Base-by-base conservation (phyloP, 2,888 invertebrate genomes). In the Cyrtodaria siliqua region DNA sequence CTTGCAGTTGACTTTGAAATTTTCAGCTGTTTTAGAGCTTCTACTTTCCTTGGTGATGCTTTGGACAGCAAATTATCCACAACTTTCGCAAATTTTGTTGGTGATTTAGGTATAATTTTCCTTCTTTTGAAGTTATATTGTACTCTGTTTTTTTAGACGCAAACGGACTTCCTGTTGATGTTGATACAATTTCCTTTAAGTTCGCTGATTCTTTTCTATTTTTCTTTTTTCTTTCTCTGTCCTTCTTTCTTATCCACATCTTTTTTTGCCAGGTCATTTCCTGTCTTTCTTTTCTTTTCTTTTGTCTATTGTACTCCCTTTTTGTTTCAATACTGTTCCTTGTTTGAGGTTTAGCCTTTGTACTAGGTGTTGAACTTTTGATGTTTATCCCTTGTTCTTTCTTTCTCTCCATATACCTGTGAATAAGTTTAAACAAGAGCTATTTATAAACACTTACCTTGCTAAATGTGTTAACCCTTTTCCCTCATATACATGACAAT, bases 231-330 rank as follows among this genome's bases (percentile, higher is more conserved):
- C 64, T 68, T 33, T 68, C 68, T 57, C 68, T 49, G 63, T 74
- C 74, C 53, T 74, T n/a, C n/a, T 74, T 69, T 53, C 63, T 62
- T 20, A 68, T 50, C 68, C 74, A 69, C 63, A 62, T 74, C 56
- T 74, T 61, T 67, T 74, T 74, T 53, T 74, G 74, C 57, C 53
- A 59, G 14, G 63, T 33, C 68, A 68, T 68, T 63, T 59, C 38
- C 40, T 56, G 50, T 56, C 68, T 68, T 47, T 62, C 62, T 59
- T 68, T 52, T 59, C 63, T 33, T 68, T 74, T 68, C 60, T 56
- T 74, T 69, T 59, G 47, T 53, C 63, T 56, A 29, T 57, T 63
- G 52, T 74, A 74, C 47, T 68, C 57, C 47, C 63, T 62, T 63
- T 49, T 63, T 56, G 57, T 59, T 57, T 63, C 53, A 52, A 63